Conservation (phyloP, 2,888 invertebrate genomes). For the Idaea biselata region DNA sequence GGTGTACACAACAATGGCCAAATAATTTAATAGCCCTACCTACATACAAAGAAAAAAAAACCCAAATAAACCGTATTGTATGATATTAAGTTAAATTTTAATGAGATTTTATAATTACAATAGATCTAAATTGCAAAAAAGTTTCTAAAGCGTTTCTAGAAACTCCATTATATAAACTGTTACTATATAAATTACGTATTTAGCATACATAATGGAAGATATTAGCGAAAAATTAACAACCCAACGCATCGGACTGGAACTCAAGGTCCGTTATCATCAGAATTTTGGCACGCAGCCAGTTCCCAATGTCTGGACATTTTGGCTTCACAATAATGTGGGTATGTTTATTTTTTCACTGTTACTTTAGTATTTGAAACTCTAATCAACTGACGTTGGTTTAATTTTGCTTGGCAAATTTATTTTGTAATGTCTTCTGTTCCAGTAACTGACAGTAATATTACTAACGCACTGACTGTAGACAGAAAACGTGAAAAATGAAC, state of each 20-base stretch:
- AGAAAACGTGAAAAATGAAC: too few relatives aligned
- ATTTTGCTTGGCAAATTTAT: slow-evolving; percentile 9
- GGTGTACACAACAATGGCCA: too few relatives aligned
- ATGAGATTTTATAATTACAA: background rate
- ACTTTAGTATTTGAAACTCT: slow-evolving; percentile 41
- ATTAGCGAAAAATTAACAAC: slow-evolving; percentile 42
- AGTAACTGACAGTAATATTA: too few relatives aligned
- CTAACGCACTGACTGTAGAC: too few relatives aligned
- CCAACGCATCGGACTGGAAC: slow-evolving; percentile 42
- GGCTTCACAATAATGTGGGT: slow-evolving; percentile 43
- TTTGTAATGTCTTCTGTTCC: too few relatives aligned
- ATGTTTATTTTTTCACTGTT: slow-evolving; percentile 54
- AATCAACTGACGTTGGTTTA: slow-evolving; percentile 30
- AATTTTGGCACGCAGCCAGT: slow-evolving; percentile 53
- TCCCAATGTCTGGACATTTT: slow-evolving; percentile 49
- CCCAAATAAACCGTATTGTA: too few relatives aligned
- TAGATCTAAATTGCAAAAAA: background rate
- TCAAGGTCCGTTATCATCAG: slow-evolving; percentile 55
- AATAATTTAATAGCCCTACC: too few relatives aligned
- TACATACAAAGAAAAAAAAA: too few relatives aligned
- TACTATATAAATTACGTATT: slow-evolving; percentile 16
- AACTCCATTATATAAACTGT: slow-evolving; percentile 1
- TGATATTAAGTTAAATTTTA: too few relatives aligned
- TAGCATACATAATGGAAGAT: slow-evolving; percentile 30
- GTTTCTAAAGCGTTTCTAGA: slow-evolving; percentile 3